These are phyloP conservation scores for Azemiops feae DNA, from an alignment of 2,113 vertebrate genomes.

Conservation along the genomic window DNA sequence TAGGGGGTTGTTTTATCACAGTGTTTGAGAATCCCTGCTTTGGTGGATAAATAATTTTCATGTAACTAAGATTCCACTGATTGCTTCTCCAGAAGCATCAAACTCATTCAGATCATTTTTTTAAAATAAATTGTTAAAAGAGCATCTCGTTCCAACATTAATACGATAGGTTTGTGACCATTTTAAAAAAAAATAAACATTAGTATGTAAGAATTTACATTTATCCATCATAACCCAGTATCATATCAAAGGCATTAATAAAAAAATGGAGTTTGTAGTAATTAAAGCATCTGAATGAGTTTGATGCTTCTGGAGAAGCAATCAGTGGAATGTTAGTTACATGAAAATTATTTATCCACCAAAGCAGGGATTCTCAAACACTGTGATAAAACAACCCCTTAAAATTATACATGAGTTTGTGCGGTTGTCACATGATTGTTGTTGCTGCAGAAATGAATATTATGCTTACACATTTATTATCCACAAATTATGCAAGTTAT, in stretches of 20 bases:
- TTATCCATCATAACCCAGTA: too few relatives aligned
- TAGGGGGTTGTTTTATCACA: too few relatives aligned
- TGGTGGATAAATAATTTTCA: background rate
- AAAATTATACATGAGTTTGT: too few relatives aligned
- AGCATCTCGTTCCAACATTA: background rate
- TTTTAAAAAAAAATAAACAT: background rate
- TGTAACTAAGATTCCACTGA: fast-evolving
- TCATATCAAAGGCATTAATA: too few relatives aligned
- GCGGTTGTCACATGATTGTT: too few relatives aligned
- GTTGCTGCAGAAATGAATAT: too few relatives aligned
- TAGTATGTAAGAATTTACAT: background rate
- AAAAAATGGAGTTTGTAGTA: too few relatives aligned
- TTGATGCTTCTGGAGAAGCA: fast-evolving
- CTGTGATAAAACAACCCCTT: too few relatives aligned
- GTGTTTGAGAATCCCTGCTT: too few relatives aligned
- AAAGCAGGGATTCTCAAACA: too few relatives aligned
- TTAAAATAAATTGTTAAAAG: background rate
- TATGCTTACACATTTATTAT: background rate
- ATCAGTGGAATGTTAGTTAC: fast-evolving
- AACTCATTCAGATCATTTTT: background rate
- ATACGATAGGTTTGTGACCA: background rate
- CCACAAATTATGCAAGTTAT: background rate
- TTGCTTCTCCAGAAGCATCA: background rate
- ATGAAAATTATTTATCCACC: background rate
- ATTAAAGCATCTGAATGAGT: background rate